Conservation (phyloP, 2,888 invertebrate species). For the Arenicola marina region DNA sequence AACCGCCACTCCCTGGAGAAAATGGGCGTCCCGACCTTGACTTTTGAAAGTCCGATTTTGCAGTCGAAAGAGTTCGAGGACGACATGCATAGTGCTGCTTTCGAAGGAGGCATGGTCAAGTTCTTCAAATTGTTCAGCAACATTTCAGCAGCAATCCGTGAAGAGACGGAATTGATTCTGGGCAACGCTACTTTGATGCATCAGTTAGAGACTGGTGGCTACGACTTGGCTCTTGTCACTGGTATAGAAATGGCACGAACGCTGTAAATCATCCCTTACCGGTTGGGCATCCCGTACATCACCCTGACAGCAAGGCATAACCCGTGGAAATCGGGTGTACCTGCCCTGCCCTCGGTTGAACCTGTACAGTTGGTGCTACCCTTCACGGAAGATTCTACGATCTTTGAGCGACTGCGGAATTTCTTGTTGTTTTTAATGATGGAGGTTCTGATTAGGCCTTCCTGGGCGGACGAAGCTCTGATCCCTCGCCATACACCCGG, state of each 20-base stretch:
- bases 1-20: not conserved
- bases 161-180: not conserved
- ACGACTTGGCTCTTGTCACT: slow-evolving; percentile 8
- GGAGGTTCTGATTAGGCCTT: not conserved
- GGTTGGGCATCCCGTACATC: slow-evolving; percentile 8
- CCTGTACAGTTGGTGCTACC: too few species aligned
- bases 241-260: not conserved
- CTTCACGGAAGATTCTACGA: not conserved
- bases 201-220: not conserved
- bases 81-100: not conserved
- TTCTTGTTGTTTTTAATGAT: not conserved
- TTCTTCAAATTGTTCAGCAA: not conserved
- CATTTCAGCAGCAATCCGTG: not conserved
- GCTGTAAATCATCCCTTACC: slow-evolving; percentile 11
- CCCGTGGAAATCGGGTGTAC: not conserved
- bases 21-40: not conserved
- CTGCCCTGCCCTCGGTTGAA: slow-evolving; percentile 13
- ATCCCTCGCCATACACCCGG: not conserved
- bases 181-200: not conserved
- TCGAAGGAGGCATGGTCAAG: too few species aligned
- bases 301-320: slow-evolving; percentile 1
- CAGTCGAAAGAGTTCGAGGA: not conserved
- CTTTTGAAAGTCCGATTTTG: not conserved
- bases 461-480: not conserved
- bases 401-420: not conserved